Percentiles rank a stretch among this genome's conserved stretches.
phyloP scores from a whole-genome alignment of 1,140 invertebrate genomes.

The Pseudomyrmex concolor region DNA sequence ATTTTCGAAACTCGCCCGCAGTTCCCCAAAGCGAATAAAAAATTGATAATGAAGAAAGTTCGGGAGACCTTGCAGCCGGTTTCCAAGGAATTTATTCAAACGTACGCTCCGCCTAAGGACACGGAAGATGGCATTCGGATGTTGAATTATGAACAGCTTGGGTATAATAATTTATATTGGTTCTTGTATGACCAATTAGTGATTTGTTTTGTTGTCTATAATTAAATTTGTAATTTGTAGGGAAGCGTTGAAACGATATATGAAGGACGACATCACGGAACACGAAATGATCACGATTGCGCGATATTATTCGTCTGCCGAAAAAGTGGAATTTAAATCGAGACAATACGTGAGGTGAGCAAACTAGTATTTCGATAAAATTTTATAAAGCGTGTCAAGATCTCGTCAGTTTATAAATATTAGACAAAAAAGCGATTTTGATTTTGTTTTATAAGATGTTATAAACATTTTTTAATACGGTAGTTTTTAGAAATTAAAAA shows the following conservation, averaged over 20 bases:
- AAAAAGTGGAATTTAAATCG: conserved; percentile 80
- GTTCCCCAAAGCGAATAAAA: conserved; percentile 90
- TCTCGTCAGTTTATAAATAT: not conserved
- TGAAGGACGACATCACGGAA: conserved; percentile 89
- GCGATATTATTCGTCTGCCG: conserved; percentile 86
- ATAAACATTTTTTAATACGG: not conserved
- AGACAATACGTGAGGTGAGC: conserved; percentile 85
- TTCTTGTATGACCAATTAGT: not conserved
- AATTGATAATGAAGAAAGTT: conserved; percentile 90
- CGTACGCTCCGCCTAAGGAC: conserved; percentile 86
- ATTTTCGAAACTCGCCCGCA: conserved; percentile 72
- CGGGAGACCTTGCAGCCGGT: conserved; percentile 86
- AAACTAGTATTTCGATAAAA: not conserved
- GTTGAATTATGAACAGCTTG: conserved; percentile 85
- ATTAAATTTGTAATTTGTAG: conserved; percentile 77
- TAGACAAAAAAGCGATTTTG: not conserved
- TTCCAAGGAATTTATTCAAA: conserved; percentile 90
- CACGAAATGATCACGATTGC: conserved; percentile 92
- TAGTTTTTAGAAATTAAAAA: not conserved
- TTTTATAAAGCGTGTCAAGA: conserved; percentile 3
- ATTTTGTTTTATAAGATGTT: not conserved
- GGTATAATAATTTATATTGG: conserved; percentile 75
- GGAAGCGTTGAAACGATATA: conserved; percentile 85
- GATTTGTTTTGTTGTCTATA: not conserved
- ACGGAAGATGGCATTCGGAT: conserved; percentile 80